Percentiles rank a stretch among this genome's conserved stretches.
Evolutionary conservation across 2,113 vertebrate genomes (phyloP).

Genomic region (Melanerpes formicivorus): DNA sequence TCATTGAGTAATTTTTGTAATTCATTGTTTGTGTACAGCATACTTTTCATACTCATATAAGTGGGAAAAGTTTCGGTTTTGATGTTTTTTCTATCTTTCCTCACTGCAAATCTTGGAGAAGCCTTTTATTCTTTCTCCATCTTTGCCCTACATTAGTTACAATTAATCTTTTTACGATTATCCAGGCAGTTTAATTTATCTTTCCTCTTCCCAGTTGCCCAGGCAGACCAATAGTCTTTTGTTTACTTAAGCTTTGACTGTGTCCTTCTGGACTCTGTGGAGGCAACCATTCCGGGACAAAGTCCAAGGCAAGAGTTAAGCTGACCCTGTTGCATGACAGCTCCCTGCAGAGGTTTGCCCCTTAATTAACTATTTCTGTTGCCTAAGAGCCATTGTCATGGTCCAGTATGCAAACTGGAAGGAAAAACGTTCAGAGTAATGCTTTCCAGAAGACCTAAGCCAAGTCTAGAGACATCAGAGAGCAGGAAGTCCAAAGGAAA

Average conservation of each 20-base stretch:
- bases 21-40: background rate
- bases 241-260: constrained; percentile 42
- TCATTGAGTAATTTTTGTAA: background rate
- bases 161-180: constrained; percentile 12
- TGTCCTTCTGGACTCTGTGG: constrained; percentile 42
- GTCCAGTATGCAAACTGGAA: background rate
- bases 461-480: background rate
- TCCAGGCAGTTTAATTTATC: constrained; percentile 26
- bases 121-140: background rate
- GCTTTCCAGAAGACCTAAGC: background rate
- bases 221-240: constrained; percentile 29
- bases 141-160: background rate
- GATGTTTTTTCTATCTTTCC: background rate
- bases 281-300: background rate
- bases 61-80: background rate
- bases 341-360: background rate
- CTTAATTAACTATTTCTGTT: constrained; percentile 19
- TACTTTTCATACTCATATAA: background rate
- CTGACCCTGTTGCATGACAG: constrained; percentile 55
- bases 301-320: constrained; percentile 73
- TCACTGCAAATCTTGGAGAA: background rate
- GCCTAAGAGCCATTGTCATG: background rate
- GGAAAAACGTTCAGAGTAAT: background rate
- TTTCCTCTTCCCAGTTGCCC: background rate
- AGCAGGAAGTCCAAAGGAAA: background rate